Percentiles rank a stretch among this genome's conserved stretches.
Evolutionary conservation across 2,113 vertebrate species (phyloP).

Genomic region (Apaloderma vittatum): DNA sequence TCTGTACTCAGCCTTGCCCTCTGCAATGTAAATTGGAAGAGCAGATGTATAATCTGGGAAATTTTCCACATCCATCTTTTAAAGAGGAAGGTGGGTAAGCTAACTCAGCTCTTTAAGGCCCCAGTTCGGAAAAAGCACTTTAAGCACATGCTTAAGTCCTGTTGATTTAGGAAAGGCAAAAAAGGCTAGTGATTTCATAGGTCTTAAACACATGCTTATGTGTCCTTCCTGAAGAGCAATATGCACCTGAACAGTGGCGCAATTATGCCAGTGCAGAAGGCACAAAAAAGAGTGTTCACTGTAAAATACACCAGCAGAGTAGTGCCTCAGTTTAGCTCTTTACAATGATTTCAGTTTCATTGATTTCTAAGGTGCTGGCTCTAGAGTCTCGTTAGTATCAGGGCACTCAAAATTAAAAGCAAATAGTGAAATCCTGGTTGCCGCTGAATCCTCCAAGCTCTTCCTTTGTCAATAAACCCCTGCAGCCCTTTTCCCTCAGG

Average conservation of each 20-base stretch:
- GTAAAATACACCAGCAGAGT: not conserved
- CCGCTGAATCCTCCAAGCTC: not conserved
- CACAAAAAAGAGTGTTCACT: not conserved
- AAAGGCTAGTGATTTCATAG: constrained; percentile 65
- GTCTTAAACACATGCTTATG: constrained; percentile 74
- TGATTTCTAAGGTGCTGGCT: not conserved
- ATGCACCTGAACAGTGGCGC: constrained; percentile 41
- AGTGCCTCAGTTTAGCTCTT: not conserved
- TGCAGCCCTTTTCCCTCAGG: not conserved
- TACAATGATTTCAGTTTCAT: not conserved
- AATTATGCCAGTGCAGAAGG: constrained; percentile 28
- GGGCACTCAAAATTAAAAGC: not conserved
- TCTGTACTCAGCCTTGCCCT: constrained; percentile 43
- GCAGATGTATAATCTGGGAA: constrained; percentile 74
- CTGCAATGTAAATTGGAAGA: constrained; percentile 20
- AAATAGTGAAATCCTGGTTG: not conserved
- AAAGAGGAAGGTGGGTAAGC: constrained; percentile 67
- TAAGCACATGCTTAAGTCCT: constrained; percentile 62
- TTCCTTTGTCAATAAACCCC: not conserved
- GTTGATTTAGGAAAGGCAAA: constrained; percentile 71
- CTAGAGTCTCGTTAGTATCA: not conserved
- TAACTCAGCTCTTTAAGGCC: constrained; percentile 57
- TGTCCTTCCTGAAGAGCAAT: constrained; percentile 68
- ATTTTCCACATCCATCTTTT: constrained; percentile 72
- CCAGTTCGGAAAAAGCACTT: constrained; percentile 65